phyloP scores from a whole-genome alignment of 1,140 invertebrate genomes.

The Drosophila watanabei region DNA sequence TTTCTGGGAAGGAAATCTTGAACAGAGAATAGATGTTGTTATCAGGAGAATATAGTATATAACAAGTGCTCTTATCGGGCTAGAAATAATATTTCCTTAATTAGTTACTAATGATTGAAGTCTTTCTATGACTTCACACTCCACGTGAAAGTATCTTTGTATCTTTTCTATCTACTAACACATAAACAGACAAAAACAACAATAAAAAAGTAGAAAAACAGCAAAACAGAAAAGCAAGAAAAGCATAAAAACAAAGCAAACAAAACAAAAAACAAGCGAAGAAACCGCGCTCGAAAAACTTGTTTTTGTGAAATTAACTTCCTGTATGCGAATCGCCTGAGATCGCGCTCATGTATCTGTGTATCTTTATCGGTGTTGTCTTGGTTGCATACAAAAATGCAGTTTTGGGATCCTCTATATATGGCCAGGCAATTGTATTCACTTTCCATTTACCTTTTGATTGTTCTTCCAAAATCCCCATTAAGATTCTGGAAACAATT shows the following conservation, averaged over 20 bases:
- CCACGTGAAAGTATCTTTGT: constrained; percentile 34
- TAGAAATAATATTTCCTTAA: constrained; percentile 33
- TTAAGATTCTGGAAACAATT: constrained; percentile 47
- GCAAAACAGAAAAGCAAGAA: constrained; percentile 20
- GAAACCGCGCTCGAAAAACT: constrained; percentile 46
- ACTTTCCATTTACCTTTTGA: constrained; percentile 46
- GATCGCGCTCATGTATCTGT: constrained; percentile 15
- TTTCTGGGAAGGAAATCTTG: constrained; percentile 2
- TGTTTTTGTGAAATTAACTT: constrained; percentile 46
- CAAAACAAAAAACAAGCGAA: constrained; percentile 35
- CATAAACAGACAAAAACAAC: constrained; percentile 4
- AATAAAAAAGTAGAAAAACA: constrained; percentile 1
- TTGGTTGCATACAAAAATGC: constrained; percentile 31
- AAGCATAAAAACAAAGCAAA: constrained; percentile 29
- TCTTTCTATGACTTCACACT: constrained; percentile 12
- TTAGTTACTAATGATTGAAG: constrained; percentile 25
- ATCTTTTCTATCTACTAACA: constrained; percentile 40
- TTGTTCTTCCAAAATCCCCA: constrained; percentile 36
- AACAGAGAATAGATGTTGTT: constrained; percentile 6
- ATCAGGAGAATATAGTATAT: constrained; percentile 11
- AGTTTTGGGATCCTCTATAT: constrained; percentile 6
- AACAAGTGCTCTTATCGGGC: constrained; percentile 14
- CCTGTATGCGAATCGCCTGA: constrained; percentile 39
- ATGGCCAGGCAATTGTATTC: constrained; percentile 33
- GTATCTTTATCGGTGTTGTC: constrained; percentile 11